A percentile compares a stretch with the other conserved stretches of the same genome.
phyloP scores from a whole-genome alignment of 2,113 vertebrate genomes.

The Motacilla alba region DNA sequence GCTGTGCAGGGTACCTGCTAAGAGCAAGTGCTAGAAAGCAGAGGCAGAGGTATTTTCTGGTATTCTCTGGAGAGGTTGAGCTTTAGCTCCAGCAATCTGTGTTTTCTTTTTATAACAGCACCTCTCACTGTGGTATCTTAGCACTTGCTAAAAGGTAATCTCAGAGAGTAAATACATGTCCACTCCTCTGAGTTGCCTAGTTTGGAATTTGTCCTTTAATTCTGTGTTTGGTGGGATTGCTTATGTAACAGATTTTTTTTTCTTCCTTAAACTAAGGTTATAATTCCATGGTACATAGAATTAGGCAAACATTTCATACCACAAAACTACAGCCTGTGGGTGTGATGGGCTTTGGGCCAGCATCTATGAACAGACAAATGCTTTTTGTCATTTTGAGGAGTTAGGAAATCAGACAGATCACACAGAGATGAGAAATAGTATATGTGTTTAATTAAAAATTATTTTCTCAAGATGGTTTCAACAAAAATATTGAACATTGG shows the following conservation, averaged over 20 bases:
- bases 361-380: conserved; percentile 30
- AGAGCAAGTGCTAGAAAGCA: background rate
- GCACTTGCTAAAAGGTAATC: conserved; percentile 16
- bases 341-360: conserved; percentile 40
- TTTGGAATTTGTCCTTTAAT: conserved; percentile 44
- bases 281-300: conserved; percentile 20
- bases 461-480: conserved; percentile 21
- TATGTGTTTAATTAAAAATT: conserved; percentile 37
- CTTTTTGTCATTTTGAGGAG: conserved; percentile 35
- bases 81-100: background rate
- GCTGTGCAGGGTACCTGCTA: background rate
- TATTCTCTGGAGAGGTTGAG: background rate
- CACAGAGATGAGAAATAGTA: conserved; percentile 24
- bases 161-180: background rate
- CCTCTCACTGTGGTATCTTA: background rate
- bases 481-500: conserved; percentile 14
- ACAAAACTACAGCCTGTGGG: conserved; percentile 44
- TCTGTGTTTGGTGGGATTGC: conserved; percentile 1
- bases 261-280: conserved; percentile 1
- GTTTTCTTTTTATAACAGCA: conserved; percentile 18
- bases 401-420: conserved; percentile 26
- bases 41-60: background rate
- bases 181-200: conserved; percentile 2
- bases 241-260: conserved; percentile 19
- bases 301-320: conserved; percentile 33